Percentiles rank a stretch among this genome's conserved stretches.
phyloP scores from a whole-genome alignment of 2,113 vertebrate species.

The Oreochromis niloticus region DNA sequence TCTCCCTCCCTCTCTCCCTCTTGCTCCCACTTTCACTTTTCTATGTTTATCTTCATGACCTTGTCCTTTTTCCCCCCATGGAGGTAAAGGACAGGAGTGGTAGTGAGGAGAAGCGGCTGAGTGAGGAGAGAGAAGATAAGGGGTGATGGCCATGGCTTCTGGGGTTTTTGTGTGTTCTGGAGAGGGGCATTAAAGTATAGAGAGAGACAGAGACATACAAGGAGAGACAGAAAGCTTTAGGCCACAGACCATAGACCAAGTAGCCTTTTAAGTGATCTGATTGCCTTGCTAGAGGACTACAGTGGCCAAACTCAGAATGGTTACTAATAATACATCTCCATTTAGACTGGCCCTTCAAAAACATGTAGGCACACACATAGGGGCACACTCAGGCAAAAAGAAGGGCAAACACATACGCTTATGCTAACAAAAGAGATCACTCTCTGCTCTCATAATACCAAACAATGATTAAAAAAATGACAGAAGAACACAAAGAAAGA shows the following conservation, averaged over 20 bases:
- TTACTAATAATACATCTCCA: slow-evolving; percentile 70
- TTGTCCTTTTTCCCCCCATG: slow-evolving; percentile 48
- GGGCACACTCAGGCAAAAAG: background rate
- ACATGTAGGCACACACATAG: background rate
- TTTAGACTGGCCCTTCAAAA: slow-evolving; percentile 50
- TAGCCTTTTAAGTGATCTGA: slow-evolving; percentile 73
- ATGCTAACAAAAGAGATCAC: slow-evolving; percentile 34
- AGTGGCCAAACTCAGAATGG: slow-evolving; percentile 54
- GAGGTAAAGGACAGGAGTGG: slow-evolving; percentile 56
- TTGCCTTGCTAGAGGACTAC: slow-evolving; percentile 59
- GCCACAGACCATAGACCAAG: slow-evolving; percentile 79
- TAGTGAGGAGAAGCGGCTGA: slow-evolving; percentile 28
- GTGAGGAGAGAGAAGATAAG: slow-evolving; percentile 53
- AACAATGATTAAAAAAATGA: background rate
- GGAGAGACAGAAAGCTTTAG: slow-evolving; percentile 69
- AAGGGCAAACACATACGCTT: background rate
- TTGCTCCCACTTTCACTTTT: slow-evolving; percentile 49
- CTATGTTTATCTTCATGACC: slow-evolving; percentile 63
- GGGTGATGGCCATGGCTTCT: slow-evolving; percentile 49
- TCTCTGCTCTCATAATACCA: background rate
- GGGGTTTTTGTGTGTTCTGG: slow-evolving; percentile 37
- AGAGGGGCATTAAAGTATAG: slow-evolving; percentile 45
- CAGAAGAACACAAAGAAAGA: background rate
- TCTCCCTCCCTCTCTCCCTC: background rate
- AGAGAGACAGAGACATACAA: slow-evolving; percentile 30